Evolutionary conservation across 2,113 vertebrate species (phyloP).

Genomic region (Odocoileus hemionus): DNA sequence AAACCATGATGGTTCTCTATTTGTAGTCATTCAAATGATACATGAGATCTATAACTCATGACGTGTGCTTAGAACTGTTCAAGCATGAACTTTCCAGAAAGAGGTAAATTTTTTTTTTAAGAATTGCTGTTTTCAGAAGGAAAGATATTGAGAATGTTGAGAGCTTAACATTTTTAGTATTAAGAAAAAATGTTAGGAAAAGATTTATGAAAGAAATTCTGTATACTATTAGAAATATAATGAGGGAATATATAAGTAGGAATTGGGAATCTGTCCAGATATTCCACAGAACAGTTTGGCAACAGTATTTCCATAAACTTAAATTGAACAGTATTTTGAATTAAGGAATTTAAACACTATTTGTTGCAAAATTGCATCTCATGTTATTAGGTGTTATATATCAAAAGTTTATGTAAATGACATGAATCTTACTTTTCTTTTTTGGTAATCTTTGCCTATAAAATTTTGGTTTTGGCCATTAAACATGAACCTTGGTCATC

Average conservation of each 20-base stretch:
- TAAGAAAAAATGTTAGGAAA: not conserved
- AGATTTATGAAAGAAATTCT: not conserved
- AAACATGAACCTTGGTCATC: not conserved
- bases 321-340: not conserved
- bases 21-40: not conserved
- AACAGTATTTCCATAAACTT: not conserved
- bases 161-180: not conserved
- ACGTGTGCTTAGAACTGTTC: not conserved
- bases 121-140: not conserved
- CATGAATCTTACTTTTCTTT: not conserved
- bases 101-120: not conserved
- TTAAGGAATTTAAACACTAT: not conserved
- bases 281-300: not conserved
- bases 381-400: not conserved
- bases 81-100: not conserved
- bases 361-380: not conserved
- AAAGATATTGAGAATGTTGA: not conserved
- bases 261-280: not conserved
- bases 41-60: not conserved
- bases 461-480: not conserved
- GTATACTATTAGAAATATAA: not conserved
- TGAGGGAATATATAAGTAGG: not conserved
- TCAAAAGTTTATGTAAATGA: not conserved
- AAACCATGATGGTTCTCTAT: not conserved
- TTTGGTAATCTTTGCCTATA: not conserved